Base-by-base conservation (phyloP, 2,113 vertebrate genomes). In the Gadus macrocephalus region DNA sequence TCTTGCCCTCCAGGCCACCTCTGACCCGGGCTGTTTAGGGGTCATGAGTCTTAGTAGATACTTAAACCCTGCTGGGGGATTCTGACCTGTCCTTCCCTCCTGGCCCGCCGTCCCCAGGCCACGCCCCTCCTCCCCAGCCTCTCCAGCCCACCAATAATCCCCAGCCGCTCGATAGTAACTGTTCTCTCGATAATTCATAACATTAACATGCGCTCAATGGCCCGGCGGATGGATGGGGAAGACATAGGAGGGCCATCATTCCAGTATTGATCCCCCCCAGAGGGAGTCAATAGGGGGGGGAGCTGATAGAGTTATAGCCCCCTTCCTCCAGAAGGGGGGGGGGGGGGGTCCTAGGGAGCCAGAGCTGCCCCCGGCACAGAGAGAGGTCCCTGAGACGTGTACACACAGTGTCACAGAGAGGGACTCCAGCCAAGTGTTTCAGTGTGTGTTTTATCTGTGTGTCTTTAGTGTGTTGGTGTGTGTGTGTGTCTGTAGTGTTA, bases 121-220 rank as follows among this genome's bases (percentile, higher is more conserved):
- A 71, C 53, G 31, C 65, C 79, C 69, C 38, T 31, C 80, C 76
- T 28, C 28, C 58, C 68, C 67, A 80, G 64, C 38, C 84, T 66
- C 65, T 69, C 74, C 74, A 77, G 78, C 86, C 87, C 86, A 88
- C 88, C 90, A 88, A 91, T 91, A 92, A 92, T 93, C 89, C 87
- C 69, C 79, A 68, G 72, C 86, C 88, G 87, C 92, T 93, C 92
- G 91, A 93, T 93, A 93, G 89, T 90, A 91, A 92, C 90, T 90
- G 89, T 91, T 92, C 90, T 91, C 90, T 92, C 92, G 90, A 92
- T 93, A 93, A 93, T 93, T 92, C 91, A 93, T 92, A 92, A 92
- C 90, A 92, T 93, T 93, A 93, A 92, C 92, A 92, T 93, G 91
- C 87, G 88, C 89, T 92, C 90, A 89, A 90, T 91, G 90, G 90